Evolutionary conservation across 2,888 invertebrate genomes (phyloP).

Genomic region (Lucinisca nassula): DNA sequence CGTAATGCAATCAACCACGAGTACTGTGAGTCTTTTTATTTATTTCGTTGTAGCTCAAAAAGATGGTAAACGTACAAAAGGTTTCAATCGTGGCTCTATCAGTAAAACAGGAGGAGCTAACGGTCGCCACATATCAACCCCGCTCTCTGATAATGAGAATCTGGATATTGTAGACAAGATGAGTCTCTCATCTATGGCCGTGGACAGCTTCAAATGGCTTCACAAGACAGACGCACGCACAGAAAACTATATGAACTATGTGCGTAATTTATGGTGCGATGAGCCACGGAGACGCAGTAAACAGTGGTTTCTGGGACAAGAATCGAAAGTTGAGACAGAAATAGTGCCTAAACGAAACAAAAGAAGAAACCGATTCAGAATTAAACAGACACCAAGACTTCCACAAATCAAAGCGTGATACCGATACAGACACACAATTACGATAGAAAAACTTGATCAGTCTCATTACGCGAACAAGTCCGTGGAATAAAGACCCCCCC

Average conservation of each 20-base stretch:
- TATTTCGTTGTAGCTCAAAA: not conserved
- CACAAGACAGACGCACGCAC: conserved; percentile 53
- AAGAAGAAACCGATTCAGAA: not conserved
- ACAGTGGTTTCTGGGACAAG: conserved; percentile 59
- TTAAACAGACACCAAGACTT: not conserved
- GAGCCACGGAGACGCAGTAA: conserved; percentile 47
- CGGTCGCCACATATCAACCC: conserved; percentile 2
- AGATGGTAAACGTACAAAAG: not conserved
- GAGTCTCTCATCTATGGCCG: conserved; percentile 48
- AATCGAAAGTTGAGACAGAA: not conserved
- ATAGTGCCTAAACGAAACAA: not conserved
- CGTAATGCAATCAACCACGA: too few species aligned
- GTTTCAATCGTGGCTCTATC: not conserved
- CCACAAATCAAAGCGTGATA: not conserved
- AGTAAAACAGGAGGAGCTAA: not conserved
- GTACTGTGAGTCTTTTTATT: too few species aligned
- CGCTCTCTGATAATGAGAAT: conserved; percentile 43
- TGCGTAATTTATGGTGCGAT: conserved; percentile 44
- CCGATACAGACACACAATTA: too few species aligned
- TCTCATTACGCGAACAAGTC: too few species aligned
- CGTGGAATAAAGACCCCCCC: too few species aligned
- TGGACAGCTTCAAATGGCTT: conserved; percentile 54
- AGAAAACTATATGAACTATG: conserved; percentile 25
- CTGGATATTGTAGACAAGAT: conserved; percentile 44
- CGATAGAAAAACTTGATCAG: too few species aligned